Evolutionary conservation across 1,140 invertebrate species (phyloP), one percentile per base, ranked within the genome.

Genomic region (Brachionus rotundiformis): DNA sequence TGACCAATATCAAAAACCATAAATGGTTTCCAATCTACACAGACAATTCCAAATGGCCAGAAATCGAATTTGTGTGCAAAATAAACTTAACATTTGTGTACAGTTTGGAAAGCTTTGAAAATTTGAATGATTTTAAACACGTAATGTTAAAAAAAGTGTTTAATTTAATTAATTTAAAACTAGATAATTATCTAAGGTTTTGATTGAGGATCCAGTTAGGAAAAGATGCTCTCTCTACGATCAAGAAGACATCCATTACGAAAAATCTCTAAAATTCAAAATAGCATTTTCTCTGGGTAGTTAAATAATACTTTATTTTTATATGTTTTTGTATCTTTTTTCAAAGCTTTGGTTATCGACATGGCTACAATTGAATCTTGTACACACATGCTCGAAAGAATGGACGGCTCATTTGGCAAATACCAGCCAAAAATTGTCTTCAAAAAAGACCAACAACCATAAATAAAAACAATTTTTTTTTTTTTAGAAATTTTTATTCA

Each of bases 41-140:
- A 13, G 76, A 79, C 19, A 79, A 79, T 25, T 59, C 47, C 0
- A 23, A 25, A 8, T 79, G 76, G 76, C 25, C 31, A 11, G 33
- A 33, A 29, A 79, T 79, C 0, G 76, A 79, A 59, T 79, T 79
- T 59, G 27, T 54, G 13, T 79, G 76, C 47, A n/a, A 59, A 41
- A 79, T 79, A 1, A 33, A 63, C 31, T 27, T 79, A 13, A 31
- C 76, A 59, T 59, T 59, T 25, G 7, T 27, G 25, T 44, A 41
- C 7, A 19, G 13, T 41, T 23, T 73, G 5, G 44, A 73, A 33
- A 36, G 36, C 10, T 13, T 44, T 44, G 41, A 73, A 19, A 36
- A 29, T 8, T 36, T 71, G 13, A 44, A 73, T n/a, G 68, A 73
- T 73, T 73, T 73, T 27, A 73, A 44, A 44, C 39, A 44, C 16